Evolutionary conservation across 2,888 invertebrate species (phyloP).

Genomic region (Baronia brevicornis): DNA sequence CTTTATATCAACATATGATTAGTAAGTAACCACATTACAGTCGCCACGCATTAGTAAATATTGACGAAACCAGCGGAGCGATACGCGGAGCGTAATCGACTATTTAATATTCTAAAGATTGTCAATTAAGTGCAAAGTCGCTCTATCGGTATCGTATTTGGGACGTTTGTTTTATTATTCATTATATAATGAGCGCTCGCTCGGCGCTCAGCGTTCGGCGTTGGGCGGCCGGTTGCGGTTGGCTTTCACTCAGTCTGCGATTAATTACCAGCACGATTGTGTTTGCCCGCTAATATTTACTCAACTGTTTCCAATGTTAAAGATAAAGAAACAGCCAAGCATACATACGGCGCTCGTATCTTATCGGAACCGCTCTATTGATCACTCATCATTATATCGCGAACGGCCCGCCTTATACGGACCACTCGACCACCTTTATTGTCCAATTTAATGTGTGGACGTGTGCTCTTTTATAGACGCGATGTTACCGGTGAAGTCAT

Average conservation of each 20-base stretch:
- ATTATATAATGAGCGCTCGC: conserved; percentile 64
- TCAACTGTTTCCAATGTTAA: conserved; percentile 68
- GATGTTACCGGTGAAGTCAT: conserved; percentile 72
- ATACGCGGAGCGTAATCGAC: conserved; percentile 6
- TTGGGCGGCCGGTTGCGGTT: conserved; percentile 42
- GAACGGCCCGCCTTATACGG: conserved; percentile 65
- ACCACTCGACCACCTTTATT: conserved; percentile 67
- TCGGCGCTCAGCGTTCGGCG: too few species aligned
- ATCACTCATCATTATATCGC: conserved; percentile 69
- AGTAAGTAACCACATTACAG: conserved; percentile 4
- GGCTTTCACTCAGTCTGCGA: conserved; percentile 67
- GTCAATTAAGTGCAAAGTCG: conserved; percentile 28
- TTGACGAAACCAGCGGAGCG: conserved; percentile 4
- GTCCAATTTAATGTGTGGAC: conserved; percentile 62
- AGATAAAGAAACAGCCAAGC: conserved; percentile 68
- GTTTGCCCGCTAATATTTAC: conserved; percentile 65
- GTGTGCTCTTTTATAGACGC: conserved; percentile 56
- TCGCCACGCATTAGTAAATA: conserved; percentile 8
- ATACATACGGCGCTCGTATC: conserved; percentile 60
- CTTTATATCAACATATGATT: conserved; percentile 5
- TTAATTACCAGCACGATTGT: conserved; percentile 65
- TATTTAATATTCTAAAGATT: conserved; percentile 11
- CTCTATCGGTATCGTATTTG: conserved; percentile 45
- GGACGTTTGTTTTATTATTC: conserved; percentile 67
- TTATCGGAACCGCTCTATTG: conserved; percentile 69